Conservation (phyloP, 2,888 invertebrate species). For the Dichetophora obliterata region DNA sequence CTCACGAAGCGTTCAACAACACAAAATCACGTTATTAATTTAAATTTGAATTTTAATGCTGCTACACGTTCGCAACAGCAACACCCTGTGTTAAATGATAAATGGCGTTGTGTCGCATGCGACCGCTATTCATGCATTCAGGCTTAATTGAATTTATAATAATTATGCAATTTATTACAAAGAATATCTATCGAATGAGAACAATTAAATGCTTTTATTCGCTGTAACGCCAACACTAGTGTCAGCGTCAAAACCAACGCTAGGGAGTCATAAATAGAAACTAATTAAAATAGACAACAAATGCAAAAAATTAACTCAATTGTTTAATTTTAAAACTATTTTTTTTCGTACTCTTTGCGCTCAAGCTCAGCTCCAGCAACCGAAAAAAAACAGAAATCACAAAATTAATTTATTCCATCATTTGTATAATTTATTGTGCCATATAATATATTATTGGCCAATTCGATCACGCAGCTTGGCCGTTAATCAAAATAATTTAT, state of each 20-base stretch:
- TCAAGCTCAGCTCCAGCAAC: background rate
- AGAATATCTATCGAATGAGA: background rate
- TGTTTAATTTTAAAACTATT: background rate
- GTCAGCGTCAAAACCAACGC: background rate
- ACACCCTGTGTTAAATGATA: conserved; percentile 13
- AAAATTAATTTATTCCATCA: too few species aligned
- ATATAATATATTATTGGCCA: too few species aligned
- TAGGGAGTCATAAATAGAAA: background rate
- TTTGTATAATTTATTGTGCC: too few species aligned
- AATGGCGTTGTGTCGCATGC: conserved; percentile 8
- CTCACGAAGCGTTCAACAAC: background rate
- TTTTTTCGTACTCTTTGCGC: background rate
- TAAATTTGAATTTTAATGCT: background rate
- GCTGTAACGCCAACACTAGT: background rate
- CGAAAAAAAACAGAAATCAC: too few species aligned
- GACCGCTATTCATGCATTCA: conserved; percentile 1
- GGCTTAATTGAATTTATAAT: conserved; percentile 28
- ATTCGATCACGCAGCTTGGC: too few species aligned
- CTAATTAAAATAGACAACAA: conserved; percentile 13
- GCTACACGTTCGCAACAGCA: background rate
- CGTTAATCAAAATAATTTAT: too few species aligned
- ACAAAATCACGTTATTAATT: background rate
- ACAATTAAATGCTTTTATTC: conserved; percentile 1
- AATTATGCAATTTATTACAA: conserved; percentile 24
- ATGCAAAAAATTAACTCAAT: background rate